phyloP scores from a whole-genome alignment of 2,113 vertebrate genomes.

The Mellivora capensis region DNA sequence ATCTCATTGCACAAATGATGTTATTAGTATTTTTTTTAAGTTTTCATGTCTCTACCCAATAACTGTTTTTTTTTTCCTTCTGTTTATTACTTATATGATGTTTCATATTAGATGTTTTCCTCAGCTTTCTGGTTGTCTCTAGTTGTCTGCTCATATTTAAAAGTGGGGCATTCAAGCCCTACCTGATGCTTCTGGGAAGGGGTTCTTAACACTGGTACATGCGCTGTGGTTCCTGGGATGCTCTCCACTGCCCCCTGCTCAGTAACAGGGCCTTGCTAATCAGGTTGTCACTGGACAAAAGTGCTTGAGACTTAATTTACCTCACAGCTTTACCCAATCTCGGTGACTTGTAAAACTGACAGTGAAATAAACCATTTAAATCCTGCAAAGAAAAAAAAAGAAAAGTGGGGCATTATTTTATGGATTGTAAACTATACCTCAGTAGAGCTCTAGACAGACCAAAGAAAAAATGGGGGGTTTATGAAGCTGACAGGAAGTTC shows the following conservation, averaged over 20 bases:
- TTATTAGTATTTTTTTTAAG: background rate
- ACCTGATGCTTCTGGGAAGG: background rate
- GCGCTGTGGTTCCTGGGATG: background rate
- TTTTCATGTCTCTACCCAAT: background rate
- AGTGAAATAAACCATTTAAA: constrained; percentile 72
- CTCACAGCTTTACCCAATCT: constrained; percentile 18
- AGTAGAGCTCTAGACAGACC: background rate
- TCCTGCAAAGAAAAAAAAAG: background rate
- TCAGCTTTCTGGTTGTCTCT: background rate
- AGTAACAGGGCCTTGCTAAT: constrained; percentile 56
- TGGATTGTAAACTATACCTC: background rate
- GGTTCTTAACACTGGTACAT: background rate
- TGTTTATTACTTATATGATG: background rate
- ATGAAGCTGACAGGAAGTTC: background rate
- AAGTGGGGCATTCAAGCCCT: background rate
- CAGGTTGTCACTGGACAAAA: background rate
- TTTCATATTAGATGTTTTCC: background rate
- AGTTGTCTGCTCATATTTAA: background rate
- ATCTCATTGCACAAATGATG: background rate
- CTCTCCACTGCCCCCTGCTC: background rate
- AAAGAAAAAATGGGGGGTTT: background rate
- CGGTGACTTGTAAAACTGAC: constrained; percentile 42
- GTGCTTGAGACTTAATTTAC: constrained; percentile 40
- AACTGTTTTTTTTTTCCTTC: background rate
- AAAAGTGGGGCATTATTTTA: background rate